Base-by-base conservation (phyloP, 2,888 invertebrate species). In the Torymus auratus region DNA sequence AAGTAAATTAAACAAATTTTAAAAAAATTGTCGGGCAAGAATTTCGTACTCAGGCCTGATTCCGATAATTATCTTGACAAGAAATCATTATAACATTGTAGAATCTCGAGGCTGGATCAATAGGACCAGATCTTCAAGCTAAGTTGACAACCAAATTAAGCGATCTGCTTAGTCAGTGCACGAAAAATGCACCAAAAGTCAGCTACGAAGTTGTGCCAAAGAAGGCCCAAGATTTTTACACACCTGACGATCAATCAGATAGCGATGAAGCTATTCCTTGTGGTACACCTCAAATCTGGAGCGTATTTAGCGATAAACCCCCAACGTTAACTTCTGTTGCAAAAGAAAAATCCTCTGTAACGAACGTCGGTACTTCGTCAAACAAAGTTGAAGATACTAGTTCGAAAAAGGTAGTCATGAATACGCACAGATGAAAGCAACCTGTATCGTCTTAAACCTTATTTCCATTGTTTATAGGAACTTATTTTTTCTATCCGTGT, bases 41-140 rank as follows among this genome's bases (percentile, higher is more conserved):
- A 71, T 61, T 61, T 58, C 11, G 4, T 61, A 55, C 1, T 55
- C 15, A 13, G 58, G 28, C n/a, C 13, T n/a, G 61, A 61, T 55
- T 17, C 62, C 28, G 55, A n/a, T 62, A 62, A 74, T 11, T 74
- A 58, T 69, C 52, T 58, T 79, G 61, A 79, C 64, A 20, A 78
- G 68, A 72, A 65, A 73, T 81, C 15, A 76, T 85, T 85, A 70
- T 85, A 78, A 85, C 83, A 86, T 89, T 89, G 85, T 89, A 90
- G 90, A 89, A 86, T 82, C 87, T 88, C 87, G 89, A 87, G 84
- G 87, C 87, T 85, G 90, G 87, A 87, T 89, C 88, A 80, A 85
- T 90, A 85, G 88, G 87, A 86, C 86, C 88, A 85, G 88, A 88
- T 86, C 85, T 88, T 85, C 88, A 89, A 83, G 85, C 87, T 85